Evolutionary conservation across 2,113 vertebrate species (phyloP), one percentile per base, ranked within the genome.

Genomic region (Hippocampus abdominalis): DNA sequence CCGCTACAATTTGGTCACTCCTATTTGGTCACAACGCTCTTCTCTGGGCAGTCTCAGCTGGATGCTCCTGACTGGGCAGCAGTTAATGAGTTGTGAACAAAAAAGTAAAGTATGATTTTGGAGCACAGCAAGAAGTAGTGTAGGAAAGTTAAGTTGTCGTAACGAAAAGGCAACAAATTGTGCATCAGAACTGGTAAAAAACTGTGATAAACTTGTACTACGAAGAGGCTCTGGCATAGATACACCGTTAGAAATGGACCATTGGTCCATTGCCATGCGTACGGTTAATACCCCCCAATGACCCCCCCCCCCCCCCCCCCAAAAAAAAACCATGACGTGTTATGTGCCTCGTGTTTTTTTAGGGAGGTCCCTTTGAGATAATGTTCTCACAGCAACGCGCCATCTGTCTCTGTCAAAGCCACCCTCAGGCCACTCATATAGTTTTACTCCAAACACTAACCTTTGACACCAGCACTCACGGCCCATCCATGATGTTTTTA

Each of bases 401-500:
- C 70, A 79, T 79, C 69, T 70, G 78, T 73, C 66, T 56, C 18
- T 51, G 63, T 75, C 39, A 8, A 1, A 39, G 32, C 1, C 3
- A 39, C 76, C 84, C 86, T 77, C 65, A 16, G 79, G 82, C 73
- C 39, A 23, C 72, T 71, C 25, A 61, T 70, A 71, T 80, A 80
- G 77, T 65, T 72, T 80, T 71, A 83, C 82, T 65, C 73, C 18
- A 77, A 77, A 78, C 75, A 57, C 36, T 59, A 27, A 79, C 79
- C 79, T 75, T 51, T 85, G 79, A 80, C 83, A 7, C 44, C 6
- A 1, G 44, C 57, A 21, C 53, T 78, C 53, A 61, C 39, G 57
- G 59, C 63, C 68, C 78, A 75, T 78, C 48, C 73, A 67, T 79
- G 81, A 79, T 88, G 82, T 88, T 88, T 86, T 77, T 21, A 70